Evolutionary conservation across 2,888 invertebrate genomes (phyloP), one percentile per base, ranked within the genome.

Genomic region (Onthophagus sagittarius): DNA sequence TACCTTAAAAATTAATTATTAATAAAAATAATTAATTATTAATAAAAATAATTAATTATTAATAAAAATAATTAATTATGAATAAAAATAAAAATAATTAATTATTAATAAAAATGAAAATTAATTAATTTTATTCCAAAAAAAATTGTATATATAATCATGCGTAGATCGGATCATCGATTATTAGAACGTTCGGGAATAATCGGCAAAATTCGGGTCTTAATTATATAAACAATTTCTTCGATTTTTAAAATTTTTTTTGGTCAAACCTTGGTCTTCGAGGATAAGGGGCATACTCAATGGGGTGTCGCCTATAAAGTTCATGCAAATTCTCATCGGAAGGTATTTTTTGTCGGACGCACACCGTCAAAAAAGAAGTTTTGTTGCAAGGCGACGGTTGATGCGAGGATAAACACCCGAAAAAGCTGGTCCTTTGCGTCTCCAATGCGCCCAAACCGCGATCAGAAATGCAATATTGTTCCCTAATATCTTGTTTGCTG

Each of bases 391-490:
- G 91, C 78, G 92, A 92, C 77, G 90, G 90, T 83, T 91, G 90
- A 82, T 91, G 90, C 82, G 90, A 88, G 82, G 95, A 94, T 80
- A 96, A 89, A 84, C 96, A 96, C 79, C 96, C 95, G 86, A 96
- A 95, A 84, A 95, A 92, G 81, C 93, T 88, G 81, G 86, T 77
- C 75, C 88, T 86, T 83, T 80, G 86, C n/a, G 81, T 87, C 81
- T 95, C 95, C 82, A 96, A 89, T 80, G 93, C 90, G 83, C 94
- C 93, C 85, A 96, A 87, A 85, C 96, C 95, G 83, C 95, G 92
- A 86, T 93, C 94, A 84, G 93, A 96, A 87, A 97, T 94, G 88
- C 96, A 97, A 88, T 97, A 97, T 87, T 96, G 96, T 84, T 97
- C 96, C 79, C 94, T 90, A 85, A 97, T 96, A 87, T 94, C 94